Evolutionary conservation across 2,888 invertebrate genomes (phyloP), one percentile per base, ranked within the genome.

Genomic region (Sipunculus nudus): DNA sequence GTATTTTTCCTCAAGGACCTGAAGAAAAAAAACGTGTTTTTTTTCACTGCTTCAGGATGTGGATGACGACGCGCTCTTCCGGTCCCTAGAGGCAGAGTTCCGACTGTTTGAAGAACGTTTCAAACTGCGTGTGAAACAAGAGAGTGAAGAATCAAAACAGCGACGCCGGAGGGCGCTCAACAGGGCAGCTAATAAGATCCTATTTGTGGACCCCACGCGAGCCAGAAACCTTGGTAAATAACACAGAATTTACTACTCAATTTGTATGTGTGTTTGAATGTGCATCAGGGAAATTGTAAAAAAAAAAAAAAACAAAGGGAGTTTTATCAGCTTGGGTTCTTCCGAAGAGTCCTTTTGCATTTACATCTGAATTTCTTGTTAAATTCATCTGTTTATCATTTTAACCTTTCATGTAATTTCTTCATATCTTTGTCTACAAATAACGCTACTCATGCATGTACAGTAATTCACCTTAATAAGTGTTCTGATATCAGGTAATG

Each of bases 151-250:
- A 21, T 26, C 38, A 21, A 47, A 39, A 23, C 26, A 58, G 26
- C 35, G 41, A 29, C 28, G 52, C n/a, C 32, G 39, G 21, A 23
- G 29, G 3, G 39, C 26, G 32, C 8, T 41, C 19, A 32, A 10
- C 21, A 35, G 40, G 23, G 28, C 26, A 1, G 26, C 39, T 4
- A 29, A 29, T 26, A 40, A 43, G 26, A 31, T 66, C 19, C 26
- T 13, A 25, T 63, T 66, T 38, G 54, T 66, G 19, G 63, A 60
- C 10, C 10, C 25, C 39, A 63, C 63, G 40, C 38, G 66, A 32
- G 60, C 66, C 21, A 63, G 55, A 50, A 61, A 67, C 59, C 40
- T 67, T 46, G 50, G 61, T 67, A 47, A 46, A 55, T 53, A 23
- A 31, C 10, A 25, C 29, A 19, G 26, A 8, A 19, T 10, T 28